These are phyloP conservation scores for Eueides isabella DNA, from an alignment of 1,140 invertebrate genomes.

Conservation along the genomic window DNA sequence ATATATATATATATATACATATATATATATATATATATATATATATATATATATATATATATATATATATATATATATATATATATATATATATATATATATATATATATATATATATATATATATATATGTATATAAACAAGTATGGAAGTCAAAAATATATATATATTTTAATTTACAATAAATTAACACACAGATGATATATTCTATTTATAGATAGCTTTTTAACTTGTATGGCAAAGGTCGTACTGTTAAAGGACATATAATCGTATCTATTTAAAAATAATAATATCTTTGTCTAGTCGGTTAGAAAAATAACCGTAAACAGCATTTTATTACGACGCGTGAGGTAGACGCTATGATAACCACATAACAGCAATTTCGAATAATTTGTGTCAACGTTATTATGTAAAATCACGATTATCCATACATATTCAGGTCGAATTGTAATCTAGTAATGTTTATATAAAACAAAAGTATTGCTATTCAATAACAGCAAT, in stretches of 20 bases:
- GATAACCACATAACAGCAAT: conserved; percentile 6
- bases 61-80: too few species aligned
- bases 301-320: not conserved
- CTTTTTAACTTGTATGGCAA: not conserved
- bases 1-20: too few species aligned
- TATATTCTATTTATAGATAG: not conserved
- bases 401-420: conserved; percentile 4
- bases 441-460: not conserved
- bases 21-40: too few species aligned
- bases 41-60: too few species aligned
- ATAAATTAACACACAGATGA: conserved; percentile 6
- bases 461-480: not conserved
- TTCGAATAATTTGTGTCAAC: conserved; percentile 2
- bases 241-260: not conserved
- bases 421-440: not conserved
- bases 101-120: too few species aligned
- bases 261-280: not conserved
- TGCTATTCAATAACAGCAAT: not conserved
- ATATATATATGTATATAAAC: too few species aligned
- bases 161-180: too few species aligned
- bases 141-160: too few species aligned
- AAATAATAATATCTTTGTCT: not conserved
- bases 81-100: too few species aligned
- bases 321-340: not conserved
- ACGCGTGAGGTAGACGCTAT: not conserved